A percentile compares a stretch with the other conserved stretches of the same genome.
Conservation (phyloP, 2,888 invertebrate species). For the Mythimna pallens region DNA sequence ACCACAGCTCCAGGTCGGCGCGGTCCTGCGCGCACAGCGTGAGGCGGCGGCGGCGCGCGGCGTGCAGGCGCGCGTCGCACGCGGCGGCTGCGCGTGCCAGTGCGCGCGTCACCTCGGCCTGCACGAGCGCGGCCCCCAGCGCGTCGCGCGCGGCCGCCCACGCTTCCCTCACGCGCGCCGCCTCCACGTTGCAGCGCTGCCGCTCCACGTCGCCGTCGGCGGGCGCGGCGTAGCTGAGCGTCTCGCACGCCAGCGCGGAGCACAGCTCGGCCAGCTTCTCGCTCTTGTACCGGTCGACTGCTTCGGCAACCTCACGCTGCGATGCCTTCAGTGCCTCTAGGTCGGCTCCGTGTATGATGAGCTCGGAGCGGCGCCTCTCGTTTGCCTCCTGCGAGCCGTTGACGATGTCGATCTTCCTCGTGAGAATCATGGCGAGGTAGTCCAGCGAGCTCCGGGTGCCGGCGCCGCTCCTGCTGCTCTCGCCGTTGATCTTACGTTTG, state of each 20-base stretch:
- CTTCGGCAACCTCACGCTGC: slow-evolving; percentile 92
- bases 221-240: slow-evolving; percentile 90
- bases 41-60: slow-evolving; percentile 90
- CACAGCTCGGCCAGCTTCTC: slow-evolving; percentile 93
- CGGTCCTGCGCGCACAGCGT: slow-evolving; percentile 93
- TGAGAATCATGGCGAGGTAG: slow-evolving; percentile 94
- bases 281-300: slow-evolving; percentile 92
- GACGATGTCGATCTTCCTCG: slow-evolving; percentile 92
- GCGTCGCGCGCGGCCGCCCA: slow-evolving; percentile 94
- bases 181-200: slow-evolving; percentile 87
- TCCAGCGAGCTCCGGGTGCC: slow-evolving; percentile 90
- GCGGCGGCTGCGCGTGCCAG: slow-evolving; percentile 93
- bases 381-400: slow-evolving; percentile 74
- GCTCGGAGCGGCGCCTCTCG: slow-evolving; percentile 77
- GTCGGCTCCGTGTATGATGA: slow-evolving; percentile 85
- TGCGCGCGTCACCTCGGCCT: slow-evolving; percentile 94
- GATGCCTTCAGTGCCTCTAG: slow-evolving; percentile 88
- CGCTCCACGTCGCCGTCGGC: slow-evolving; percentile 85
- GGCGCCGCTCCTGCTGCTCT: slow-evolving; percentile 80
- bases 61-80: slow-evolving; percentile 92
- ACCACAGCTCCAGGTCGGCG: slow-evolving; percentile 93
- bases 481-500: slow-evolving; percentile 92
- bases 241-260: slow-evolving; percentile 93
- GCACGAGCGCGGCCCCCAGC: slow-evolving; percentile 94
- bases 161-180: slow-evolving; percentile 93